Percentiles rank a stretch among this genome's conserved stretches.
Conservation (phyloP, 2,797 vertebrate genomes). For the Coregonus ussuriensis region DNA sequence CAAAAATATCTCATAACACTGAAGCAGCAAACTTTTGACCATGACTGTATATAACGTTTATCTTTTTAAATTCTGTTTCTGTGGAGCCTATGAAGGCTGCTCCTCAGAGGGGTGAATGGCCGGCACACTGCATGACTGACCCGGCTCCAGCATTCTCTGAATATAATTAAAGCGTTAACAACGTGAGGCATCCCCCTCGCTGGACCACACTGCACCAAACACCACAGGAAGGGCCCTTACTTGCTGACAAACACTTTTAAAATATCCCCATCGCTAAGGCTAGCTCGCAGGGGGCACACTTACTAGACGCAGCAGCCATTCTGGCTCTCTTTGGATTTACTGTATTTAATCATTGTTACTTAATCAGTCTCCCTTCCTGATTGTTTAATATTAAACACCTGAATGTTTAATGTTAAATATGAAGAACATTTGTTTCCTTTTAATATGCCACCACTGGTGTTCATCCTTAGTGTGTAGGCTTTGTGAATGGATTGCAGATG, state of each 20-base stretch:
- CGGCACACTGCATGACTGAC: background rate
- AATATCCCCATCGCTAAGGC: background rate
- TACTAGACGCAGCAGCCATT: background rate
- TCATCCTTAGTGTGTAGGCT: background rate
- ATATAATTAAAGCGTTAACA: conserved; percentile 5
- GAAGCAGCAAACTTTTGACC: no score
- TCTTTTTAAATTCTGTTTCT: background rate
- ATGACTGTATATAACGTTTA: background rate
- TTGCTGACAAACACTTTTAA: background rate
- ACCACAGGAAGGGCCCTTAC: background rate
- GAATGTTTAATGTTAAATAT: conserved; percentile 5
- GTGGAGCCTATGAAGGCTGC: background rate
- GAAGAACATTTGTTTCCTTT: background rate
- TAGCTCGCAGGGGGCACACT: background rate
- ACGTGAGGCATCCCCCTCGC: background rate
- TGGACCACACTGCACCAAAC: background rate
- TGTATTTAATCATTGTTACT: background rate
- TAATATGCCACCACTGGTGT: background rate
- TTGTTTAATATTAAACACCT: conserved; percentile 10
- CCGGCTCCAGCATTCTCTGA: background rate
- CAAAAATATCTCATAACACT: no score
- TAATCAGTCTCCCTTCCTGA: background rate
- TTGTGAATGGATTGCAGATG: background rate
- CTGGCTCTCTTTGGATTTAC: background rate
- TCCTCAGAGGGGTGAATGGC: background rate